These are phyloP conservation scores for Sardinella longiceps DNA, from an alignment of 2,797 vertebrate genomes.

Conservation along the genomic window DNA sequence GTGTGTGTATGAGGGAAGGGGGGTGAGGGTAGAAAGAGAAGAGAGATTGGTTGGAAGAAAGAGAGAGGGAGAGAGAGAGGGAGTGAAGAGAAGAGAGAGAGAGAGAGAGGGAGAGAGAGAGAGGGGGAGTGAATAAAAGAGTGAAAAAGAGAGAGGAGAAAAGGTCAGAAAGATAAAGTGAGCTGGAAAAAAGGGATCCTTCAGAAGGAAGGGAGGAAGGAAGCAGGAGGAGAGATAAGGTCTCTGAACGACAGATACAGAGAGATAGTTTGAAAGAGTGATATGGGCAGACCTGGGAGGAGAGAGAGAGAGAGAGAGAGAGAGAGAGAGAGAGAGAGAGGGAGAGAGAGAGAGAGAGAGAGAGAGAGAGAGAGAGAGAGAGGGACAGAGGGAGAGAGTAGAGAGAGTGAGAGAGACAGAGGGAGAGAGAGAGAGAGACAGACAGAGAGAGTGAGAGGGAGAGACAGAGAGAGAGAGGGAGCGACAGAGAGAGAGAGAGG, in stretches of 20 bases:
- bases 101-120: not conserved
- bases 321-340: constrained; percentile 12
- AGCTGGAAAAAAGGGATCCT: not conserved
- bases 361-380: constrained; percentile 16
- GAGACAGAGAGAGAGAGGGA: constrained; percentile 51
- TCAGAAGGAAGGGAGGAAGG: too few relatives aligned
- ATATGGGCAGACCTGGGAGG: not conserved
- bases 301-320: too few relatives aligned
- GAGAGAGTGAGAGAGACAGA: constrained; percentile 39
- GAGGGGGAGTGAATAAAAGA: not conserved
- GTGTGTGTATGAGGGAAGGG: too few relatives aligned
- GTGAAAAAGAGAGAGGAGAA: not conserved
- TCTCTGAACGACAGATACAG: not conserved
- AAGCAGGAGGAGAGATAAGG: not conserved
- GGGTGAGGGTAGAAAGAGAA: not conserved
- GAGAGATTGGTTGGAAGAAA: not conserved
- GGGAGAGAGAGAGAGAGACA: too few relatives aligned
- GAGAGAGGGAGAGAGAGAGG: not conserved
- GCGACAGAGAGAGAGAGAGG: not conserved
- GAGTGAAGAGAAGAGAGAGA: not conserved
- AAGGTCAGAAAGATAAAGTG: not conserved
- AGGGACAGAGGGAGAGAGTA: not conserved
- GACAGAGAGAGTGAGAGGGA: too few relatives aligned
- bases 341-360: too few relatives aligned
- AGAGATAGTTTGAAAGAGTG: not conserved